Evolutionary conservation across 2,888 invertebrate genomes (phyloP).

Genomic region (Agelastica alni): DNA sequence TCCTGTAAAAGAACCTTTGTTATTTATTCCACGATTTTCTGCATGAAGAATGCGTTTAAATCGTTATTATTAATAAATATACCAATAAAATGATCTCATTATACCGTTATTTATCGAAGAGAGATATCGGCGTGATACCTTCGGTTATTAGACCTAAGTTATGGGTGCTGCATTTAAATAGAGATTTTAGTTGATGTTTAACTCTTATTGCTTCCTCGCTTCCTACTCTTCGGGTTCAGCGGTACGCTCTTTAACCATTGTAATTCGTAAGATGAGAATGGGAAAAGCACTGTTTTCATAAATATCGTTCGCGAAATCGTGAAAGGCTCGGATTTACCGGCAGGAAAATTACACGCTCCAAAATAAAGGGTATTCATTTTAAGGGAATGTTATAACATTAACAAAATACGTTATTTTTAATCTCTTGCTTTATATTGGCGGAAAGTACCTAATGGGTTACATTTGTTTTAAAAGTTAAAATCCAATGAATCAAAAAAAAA

Average conservation of each 20-base stretch:
- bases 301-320: constrained; percentile 9
- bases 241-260: constrained; percentile 10
- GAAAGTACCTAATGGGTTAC: too few relatives aligned
- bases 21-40: constrained; percentile 20
- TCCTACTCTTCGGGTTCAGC: constrained; percentile 10
- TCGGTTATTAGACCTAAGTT: constrained; percentile 21
- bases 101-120: constrained; percentile 17
- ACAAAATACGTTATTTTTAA: too few relatives aligned
- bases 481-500: too few relatives aligned
- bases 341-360: not conserved
- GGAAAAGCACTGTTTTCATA: constrained; percentile 11
- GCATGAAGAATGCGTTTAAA: constrained; percentile 14
- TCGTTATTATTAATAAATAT: constrained; percentile 22
- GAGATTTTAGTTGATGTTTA: constrained; percentile 24
- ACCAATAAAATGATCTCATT: constrained; percentile 20
- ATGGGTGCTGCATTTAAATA: constrained; percentile 24
- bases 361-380: not conserved
- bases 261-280: constrained; percentile 19
- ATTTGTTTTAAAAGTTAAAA: too few relatives aligned
- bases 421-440: too few relatives aligned
- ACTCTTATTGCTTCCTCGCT: constrained; percentile 24
- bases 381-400: too few relatives aligned
- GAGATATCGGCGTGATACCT: constrained; percentile 20
- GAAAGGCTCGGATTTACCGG: constrained; percentile 4
- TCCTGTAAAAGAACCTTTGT: not conserved